Conservation (phyloP, 2,797 vertebrate genomes). For the Phoxinus dragarum region DNA sequence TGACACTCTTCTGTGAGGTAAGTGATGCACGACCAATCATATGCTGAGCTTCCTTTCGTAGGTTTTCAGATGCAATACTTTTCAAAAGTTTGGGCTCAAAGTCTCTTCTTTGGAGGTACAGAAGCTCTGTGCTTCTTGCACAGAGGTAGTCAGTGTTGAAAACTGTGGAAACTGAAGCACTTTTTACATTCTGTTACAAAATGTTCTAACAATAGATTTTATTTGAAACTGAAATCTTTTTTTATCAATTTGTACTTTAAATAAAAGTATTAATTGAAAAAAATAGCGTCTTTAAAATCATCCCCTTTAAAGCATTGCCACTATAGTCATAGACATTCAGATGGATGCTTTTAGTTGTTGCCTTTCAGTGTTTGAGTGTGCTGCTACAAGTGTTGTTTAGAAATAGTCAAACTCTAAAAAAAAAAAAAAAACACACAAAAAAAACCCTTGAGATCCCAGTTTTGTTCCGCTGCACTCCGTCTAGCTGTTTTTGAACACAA, state of each 20-base stretch:
- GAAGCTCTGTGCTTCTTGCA: too few species aligned
- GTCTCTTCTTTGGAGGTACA: too few species aligned
- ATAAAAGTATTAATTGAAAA: not conserved
- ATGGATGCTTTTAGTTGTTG: not conserved
- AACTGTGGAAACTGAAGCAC: not conserved
- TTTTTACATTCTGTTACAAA: not conserved
- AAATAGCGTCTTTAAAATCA: not conserved
- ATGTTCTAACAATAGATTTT: not conserved
- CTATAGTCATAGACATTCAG: not conserved
- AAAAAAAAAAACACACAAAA: not conserved
- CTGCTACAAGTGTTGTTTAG: not conserved
- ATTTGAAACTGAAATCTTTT: not conserved
- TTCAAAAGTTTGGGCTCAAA: not conserved
- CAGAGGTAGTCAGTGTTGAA: not conserved
- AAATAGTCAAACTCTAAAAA: not conserved
- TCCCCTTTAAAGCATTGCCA: not conserved
- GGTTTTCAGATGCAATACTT: not conserved
- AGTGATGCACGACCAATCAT: constrained; percentile 12
- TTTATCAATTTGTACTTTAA: not conserved
- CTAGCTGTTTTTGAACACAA: not conserved
- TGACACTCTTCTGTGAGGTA: constrained; percentile 93
- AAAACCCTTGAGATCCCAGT: not conserved
- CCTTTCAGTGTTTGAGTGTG: not conserved
- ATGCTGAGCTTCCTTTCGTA: not conserved
- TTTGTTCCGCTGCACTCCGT: not conserved